Evolutionary conservation across 2,888 invertebrate genomes (phyloP), one percentile per base, ranked within the genome.

Genomic region (Meganola albula): DNA sequence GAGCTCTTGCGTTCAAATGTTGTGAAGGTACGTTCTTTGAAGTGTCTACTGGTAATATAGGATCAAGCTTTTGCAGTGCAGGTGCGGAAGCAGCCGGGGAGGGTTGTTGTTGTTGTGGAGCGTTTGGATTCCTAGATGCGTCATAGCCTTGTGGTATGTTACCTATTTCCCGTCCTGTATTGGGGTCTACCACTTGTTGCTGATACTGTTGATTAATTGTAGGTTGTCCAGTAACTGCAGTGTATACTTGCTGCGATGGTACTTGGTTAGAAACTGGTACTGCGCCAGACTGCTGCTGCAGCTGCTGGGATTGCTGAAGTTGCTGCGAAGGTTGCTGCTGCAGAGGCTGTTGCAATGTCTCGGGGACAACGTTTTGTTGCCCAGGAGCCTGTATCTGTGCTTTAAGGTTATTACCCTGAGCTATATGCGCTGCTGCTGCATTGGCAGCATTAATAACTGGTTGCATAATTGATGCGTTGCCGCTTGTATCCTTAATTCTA

Each of bases 41-140:
- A 22, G 55, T 68, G 34, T 77, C 71, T 1, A 53, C 74, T 4
- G 83, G 82, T 11, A 67, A 63, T 53, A 80, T 67, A 4, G 72
- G 73, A 20, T 80, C 83, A 44, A 58, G 71, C 13, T 54, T 53
- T 34, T 61, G 46, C 40, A 44, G 33, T 16, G 56, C 49, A 21
- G 33, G 20, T 31, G 34, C 10, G 21, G 41, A 13, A 12, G 14
- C 14, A 4, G 32, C 18, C 0, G 37, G 33, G 28, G n/a, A 11
- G 25, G 37, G 30, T 10, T 29, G 27, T 5, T 27, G 16, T 20
- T 25, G 34, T 12, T 40, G 40, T 16, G 16, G 16, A 18, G 32
- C 22, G 23, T 55, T 47, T 10, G 37, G 31, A 21, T 49, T 29
- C 12, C 40, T 38, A 3, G 46, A 42, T 30, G 34, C 49, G 41